phyloP scores from a whole-genome alignment of 2,888 invertebrate genomes.

The Zygogramma bicolorata region DNA sequence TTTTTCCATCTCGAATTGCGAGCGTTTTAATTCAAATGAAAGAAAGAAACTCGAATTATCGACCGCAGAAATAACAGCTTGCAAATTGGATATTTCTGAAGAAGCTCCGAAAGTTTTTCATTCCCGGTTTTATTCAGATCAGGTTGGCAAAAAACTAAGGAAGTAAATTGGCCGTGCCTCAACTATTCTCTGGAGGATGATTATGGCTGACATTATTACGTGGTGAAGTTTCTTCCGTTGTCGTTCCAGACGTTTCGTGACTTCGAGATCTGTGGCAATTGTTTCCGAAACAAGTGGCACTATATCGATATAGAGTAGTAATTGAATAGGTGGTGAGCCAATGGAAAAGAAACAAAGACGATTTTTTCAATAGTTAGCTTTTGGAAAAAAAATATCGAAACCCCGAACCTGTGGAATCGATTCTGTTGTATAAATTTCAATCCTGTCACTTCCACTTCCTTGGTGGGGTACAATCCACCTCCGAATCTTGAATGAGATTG shows the following conservation, averaged over 20 bases:
- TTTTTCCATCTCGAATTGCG: not conserved
- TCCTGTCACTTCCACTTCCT: too few relatives aligned
- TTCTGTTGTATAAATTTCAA: too few relatives aligned
- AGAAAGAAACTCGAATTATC: conserved; percentile 38
- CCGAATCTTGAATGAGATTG: too few relatives aligned
- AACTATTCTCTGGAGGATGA: conserved; percentile 51
- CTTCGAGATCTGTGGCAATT: not conserved
- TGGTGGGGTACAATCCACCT: too few relatives aligned
- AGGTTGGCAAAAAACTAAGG: conserved; percentile 48
- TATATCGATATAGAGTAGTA: too few relatives aligned
- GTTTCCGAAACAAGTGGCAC: not conserved
- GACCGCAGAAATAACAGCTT: conserved; percentile 31
- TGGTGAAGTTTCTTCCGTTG: conserved; percentile 53
- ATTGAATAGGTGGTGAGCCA: too few relatives aligned
- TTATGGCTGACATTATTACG: conserved; percentile 56
- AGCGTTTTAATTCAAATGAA: conserved; percentile 30
- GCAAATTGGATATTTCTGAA: conserved; percentile 34
- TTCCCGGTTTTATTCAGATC: conserved; percentile 41
- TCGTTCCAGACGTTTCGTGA: conserved; percentile 7
- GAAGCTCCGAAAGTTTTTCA: conserved; percentile 25
- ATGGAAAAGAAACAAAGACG: too few relatives aligned
- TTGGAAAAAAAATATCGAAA: too few relatives aligned
- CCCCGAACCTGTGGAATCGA: too few relatives aligned
- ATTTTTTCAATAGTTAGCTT: too few relatives aligned
- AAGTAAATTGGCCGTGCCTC: conserved; percentile 50